Base-by-base conservation (phyloP, 1,140 invertebrate species). In the Megalopta genalis region DNA sequence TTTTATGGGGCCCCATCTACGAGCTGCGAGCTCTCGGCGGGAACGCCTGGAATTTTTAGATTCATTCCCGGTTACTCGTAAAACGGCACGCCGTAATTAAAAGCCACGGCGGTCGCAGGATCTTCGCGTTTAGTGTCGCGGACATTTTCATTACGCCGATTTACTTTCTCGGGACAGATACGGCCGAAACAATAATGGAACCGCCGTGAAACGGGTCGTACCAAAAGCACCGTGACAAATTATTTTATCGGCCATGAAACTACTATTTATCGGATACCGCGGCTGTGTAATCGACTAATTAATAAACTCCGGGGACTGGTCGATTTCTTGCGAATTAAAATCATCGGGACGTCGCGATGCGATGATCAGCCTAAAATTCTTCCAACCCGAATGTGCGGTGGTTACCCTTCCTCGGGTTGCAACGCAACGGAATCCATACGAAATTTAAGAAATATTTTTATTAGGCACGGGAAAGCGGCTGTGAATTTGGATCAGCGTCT, bases 1-100 rank as follows among this genome's bases (percentile, higher is more conserved):
- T 92, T 92, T 92, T 91, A 92, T 90, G 87, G 88, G 73, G 77
- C 83, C 82, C 86, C 82, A 66, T 84, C 71, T 76, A 83, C 81
- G 79, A 78, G 82, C 80, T 69, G 83, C 83, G 83, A 62, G 66
- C 84, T 73, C 81, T 67, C 81, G 74, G 23, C 65, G 86, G 60
- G 89, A 89, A 90, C 88, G 89, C 81, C 60, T 87, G 86, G 87
- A 87, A 88, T 88, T 88, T 88, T 88, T 88, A 86, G 63, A 88
- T 87, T 77, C 81, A 81, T 82, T 80, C 85, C 74, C 49, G 80
- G 68, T 66, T 52, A 67, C 84, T 87, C 82, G 81, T 81, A 87
- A 87, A 86, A 84, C 69, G 64, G 72, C 77, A 82, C 68, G 78
- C 84, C 78, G 86, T 86, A 90, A 90, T 89, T 88, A 89, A 90